Evolutionary conservation across 1,140 invertebrate species (phyloP).

Genomic region (Steinernema feltiae): DNA sequence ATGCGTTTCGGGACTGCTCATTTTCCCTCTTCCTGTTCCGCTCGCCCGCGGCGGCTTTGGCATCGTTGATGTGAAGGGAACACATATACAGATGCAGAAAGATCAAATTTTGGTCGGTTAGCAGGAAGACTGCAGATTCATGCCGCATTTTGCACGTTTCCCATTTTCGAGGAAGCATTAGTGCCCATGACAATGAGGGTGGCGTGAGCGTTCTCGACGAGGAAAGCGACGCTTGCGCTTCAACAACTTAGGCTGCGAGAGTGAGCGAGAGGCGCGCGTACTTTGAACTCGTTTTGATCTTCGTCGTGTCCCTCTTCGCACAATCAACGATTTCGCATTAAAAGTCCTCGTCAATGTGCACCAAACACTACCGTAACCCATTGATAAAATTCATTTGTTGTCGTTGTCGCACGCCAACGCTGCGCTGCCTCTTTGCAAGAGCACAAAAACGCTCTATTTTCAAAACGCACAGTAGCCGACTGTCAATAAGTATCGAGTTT

Average conservation of each 20-base stretch:
- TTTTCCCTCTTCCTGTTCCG: background rate
- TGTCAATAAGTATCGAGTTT: background rate
- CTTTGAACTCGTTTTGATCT: background rate
- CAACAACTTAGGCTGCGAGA: background rate
- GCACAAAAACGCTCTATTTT: too few species aligned
- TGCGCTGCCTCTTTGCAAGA: too few species aligned
- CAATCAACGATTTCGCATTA: background rate
- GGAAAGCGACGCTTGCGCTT: background rate
- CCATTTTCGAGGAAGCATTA: background rate
- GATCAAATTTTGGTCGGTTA: constrained; percentile 4
- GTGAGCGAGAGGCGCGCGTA: background rate
- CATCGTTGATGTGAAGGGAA: background rate
- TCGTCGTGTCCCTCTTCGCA: background rate
- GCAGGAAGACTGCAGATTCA: constrained; percentile 1
- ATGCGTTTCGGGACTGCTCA: background rate
- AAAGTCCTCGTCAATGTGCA: background rate
- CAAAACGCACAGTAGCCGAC: background rate
- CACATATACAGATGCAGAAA: constrained; percentile 1
- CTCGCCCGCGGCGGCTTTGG: background rate
- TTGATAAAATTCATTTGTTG: too few species aligned
- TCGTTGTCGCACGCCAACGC: too few species aligned
- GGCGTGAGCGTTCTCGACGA: background rate
- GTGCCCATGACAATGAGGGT: constrained; percentile 12
- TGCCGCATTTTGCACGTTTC: constrained; percentile 5
- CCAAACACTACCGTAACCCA: background rate